Evolutionary conservation across 2,113 vertebrate species (phyloP).

Genomic region (Hippolais icterina): DNA sequence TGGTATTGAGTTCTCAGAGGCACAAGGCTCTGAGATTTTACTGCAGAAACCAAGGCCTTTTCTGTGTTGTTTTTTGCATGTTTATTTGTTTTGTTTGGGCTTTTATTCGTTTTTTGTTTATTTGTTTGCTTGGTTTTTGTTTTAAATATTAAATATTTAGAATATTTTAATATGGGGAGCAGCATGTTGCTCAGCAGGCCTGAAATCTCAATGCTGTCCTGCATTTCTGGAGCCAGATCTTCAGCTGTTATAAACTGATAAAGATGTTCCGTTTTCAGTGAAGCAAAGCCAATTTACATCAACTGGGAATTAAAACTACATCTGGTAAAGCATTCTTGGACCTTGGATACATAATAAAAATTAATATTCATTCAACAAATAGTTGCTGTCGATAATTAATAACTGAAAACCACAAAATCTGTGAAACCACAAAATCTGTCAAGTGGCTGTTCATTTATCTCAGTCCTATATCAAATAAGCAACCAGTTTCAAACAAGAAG

Average conservation of each 20-base stretch:
- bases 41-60: neutral
- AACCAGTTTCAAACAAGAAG: neutral
- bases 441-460: neutral
- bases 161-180: neutral
- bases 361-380: neutral
- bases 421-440: too few species aligned
- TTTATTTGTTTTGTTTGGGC: neutral
- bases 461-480: neutral
- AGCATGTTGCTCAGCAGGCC: neutral
- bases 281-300: conserved; percentile 38
- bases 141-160: neutral
- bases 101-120: neutral
- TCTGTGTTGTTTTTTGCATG: too few species aligned
- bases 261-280: conserved; percentile 1
- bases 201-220: neutral
- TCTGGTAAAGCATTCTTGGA: conserved; percentile 3
- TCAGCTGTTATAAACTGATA: neutral
- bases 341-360: conserved; percentile 13
- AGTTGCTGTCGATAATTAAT: conserved; percentile 18
- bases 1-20: neutral
- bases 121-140: neutral
- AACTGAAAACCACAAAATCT: neutral
- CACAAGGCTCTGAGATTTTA: neutral
- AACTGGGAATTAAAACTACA: conserved; percentile 11
- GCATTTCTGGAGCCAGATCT: neutral